phyloP scores from a whole-genome alignment of 1,140 invertebrate species.

The Ylistrum balloti region DNA sequence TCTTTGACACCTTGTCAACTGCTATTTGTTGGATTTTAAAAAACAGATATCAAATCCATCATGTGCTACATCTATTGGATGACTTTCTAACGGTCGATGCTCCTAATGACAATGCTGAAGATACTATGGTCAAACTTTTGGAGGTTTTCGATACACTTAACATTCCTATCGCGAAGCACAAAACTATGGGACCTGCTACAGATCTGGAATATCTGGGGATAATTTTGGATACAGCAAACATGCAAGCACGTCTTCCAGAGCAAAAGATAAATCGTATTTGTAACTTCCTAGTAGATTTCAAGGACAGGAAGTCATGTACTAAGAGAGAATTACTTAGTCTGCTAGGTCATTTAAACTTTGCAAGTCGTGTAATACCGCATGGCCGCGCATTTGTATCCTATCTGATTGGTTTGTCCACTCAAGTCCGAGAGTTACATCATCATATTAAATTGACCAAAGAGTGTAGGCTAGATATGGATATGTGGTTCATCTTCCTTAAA shows the following conservation, averaged over 20 bases:
- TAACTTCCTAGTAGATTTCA: conserved; percentile 24
- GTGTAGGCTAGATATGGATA: conserved; percentile 48
- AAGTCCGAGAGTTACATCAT: conserved; percentile 49
- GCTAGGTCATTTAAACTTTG: conserved; percentile 57
- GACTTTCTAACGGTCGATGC: conserved; percentile 47
- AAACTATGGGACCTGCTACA: conserved; percentile 50
- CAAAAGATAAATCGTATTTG: conserved; percentile 45
- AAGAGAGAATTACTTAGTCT: conserved; percentile 49
- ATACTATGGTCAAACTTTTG: conserved; percentile 14
- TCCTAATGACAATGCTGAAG: neutral
- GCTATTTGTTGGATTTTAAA: too few species aligned
- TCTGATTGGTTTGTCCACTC: conserved; percentile 42
- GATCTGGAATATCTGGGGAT: conserved; percentile 55
- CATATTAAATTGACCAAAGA: conserved; percentile 50
- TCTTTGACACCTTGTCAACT: too few species aligned
- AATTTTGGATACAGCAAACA: conserved; percentile 41
- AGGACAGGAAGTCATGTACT: conserved; percentile 44
- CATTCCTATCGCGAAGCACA: conserved; percentile 46
- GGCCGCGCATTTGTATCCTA: conserved; percentile 54
- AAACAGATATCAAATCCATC: too few species aligned
- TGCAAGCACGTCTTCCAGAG: conserved; percentile 51
- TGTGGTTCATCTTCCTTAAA: conserved; percentile 54
- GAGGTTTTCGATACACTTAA: neutral
- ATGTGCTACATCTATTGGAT: too few species aligned
- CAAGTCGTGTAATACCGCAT: conserved; percentile 40